phyloP scores from a whole-genome alignment of 2,113 vertebrate genomes.

The Chaetorhynchus papuensis region DNA sequence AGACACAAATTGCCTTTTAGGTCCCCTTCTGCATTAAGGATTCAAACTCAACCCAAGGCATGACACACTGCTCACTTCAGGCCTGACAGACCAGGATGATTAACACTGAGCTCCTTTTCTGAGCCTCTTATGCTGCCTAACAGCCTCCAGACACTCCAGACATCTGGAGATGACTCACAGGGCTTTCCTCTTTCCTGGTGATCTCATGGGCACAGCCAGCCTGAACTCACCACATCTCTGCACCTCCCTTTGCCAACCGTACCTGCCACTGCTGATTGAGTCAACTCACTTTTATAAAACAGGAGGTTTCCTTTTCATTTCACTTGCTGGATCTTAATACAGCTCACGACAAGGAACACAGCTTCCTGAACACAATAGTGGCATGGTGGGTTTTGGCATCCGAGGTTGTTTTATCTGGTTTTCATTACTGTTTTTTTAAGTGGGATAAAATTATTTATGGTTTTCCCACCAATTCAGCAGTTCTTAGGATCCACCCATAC shows the following conservation, averaged over 20 bases:
- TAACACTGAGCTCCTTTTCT: background rate
- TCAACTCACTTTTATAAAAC: background rate
- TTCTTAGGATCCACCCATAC: background rate
- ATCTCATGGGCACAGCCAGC: background rate
- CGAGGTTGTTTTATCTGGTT: background rate
- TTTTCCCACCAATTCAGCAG: background rate
- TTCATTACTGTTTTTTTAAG: background rate
- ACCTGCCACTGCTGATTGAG: background rate
- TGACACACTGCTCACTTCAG: background rate
- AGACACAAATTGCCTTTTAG: background rate
- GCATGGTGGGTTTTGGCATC: background rate
- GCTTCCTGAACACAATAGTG: rapidly evolving
- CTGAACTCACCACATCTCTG: background rate
- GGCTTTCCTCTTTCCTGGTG: background rate
- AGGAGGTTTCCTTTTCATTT: background rate
- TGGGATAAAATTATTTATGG: background rate
- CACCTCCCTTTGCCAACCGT: conserved; percentile 12
- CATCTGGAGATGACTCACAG: conserved; percentile 7
- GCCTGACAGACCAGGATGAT: background rate
- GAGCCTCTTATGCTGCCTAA: background rate
- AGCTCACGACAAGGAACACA: background rate
- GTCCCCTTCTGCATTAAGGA: background rate
- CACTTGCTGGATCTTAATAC: background rate
- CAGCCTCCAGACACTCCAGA: background rate
- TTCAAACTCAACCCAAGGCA: background rate